Evolutionary conservation across 2,888 invertebrate genomes (phyloP).

Genomic region (Encarsia formosa): DNA sequence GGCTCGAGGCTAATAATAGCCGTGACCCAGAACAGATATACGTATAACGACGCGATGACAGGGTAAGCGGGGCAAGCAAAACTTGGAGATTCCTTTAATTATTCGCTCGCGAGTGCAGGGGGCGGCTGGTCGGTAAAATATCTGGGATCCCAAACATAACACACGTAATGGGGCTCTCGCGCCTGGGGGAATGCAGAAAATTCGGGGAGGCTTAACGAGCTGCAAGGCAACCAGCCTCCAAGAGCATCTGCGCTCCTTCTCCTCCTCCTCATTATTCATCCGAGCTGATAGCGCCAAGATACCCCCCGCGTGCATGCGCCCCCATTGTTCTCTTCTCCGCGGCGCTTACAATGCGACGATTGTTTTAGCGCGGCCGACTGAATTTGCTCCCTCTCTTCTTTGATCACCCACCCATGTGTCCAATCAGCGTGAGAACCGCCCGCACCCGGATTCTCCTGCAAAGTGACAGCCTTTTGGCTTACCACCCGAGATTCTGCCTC

Average conservation of each 20-base stretch:
- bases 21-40: too few relatives aligned
- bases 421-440: too few relatives aligned
- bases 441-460: too few relatives aligned
- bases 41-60: too few relatives aligned
- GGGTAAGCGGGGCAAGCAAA: too few relatives aligned
- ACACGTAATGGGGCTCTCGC: neutral
- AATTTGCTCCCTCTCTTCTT: conserved; percentile 1
- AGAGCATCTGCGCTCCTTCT: conserved; percentile 32
- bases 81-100: too few relatives aligned
- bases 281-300: conserved; percentile 38
- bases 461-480: too few relatives aligned
- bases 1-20: too few relatives aligned
- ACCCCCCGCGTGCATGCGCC: conserved; percentile 28
- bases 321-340: conserved; percentile 40
- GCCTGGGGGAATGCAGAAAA: conserved; percentile 18
- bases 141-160: neutral
- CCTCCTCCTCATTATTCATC: conserved; percentile 42
- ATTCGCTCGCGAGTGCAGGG: too few relatives aligned
- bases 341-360: conserved; percentile 47
- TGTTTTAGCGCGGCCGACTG: conserved; percentile 41
- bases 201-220: conserved; percentile 7
- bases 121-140: too few relatives aligned
- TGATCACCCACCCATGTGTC: too few relatives aligned
- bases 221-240: neutral
- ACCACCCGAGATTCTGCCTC: too few relatives aligned